These are phyloP conservation scores for Latrodectus geometricus DNA, from an alignment of 1,140 invertebrate genomes.

Conservation along the genomic window DNA sequence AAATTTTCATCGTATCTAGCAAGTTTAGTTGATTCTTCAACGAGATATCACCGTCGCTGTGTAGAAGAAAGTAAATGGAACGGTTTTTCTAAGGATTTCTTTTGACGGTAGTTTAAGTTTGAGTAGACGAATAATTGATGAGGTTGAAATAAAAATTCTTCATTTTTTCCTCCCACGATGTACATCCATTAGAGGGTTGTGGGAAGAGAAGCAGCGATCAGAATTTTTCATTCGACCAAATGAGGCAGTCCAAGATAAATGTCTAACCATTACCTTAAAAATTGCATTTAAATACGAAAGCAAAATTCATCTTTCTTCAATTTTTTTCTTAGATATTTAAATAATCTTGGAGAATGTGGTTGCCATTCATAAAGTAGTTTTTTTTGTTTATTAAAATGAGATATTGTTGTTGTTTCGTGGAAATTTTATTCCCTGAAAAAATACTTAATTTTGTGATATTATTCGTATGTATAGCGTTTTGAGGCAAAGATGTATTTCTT, in stretches of 20 bases:
- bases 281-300: not conserved
- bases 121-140: not conserved
- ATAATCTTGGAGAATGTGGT: too few species aligned
- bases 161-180: not conserved
- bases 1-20: too few species aligned
- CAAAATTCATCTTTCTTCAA: not conserved
- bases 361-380: too few species aligned
- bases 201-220: not conserved
- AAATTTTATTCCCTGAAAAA: too few species aligned
- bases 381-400: too few species aligned
- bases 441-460: too few species aligned
- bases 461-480: too few species aligned
- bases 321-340: not conserved
- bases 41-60: too few species aligned
- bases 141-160: not conserved
- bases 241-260: not conserved
- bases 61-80: too few species aligned
- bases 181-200: not conserved
- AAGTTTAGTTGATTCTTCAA: too few species aligned
- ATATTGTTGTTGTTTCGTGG: too few species aligned
- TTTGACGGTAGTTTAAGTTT: not conserved
- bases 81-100: not conserved
- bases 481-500: too few species aligned
- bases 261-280: not conserved
- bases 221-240: not conserved